Conservation (phyloP, 2,797 vertebrate genomes). For the Emydoidea blandingii region DNA sequence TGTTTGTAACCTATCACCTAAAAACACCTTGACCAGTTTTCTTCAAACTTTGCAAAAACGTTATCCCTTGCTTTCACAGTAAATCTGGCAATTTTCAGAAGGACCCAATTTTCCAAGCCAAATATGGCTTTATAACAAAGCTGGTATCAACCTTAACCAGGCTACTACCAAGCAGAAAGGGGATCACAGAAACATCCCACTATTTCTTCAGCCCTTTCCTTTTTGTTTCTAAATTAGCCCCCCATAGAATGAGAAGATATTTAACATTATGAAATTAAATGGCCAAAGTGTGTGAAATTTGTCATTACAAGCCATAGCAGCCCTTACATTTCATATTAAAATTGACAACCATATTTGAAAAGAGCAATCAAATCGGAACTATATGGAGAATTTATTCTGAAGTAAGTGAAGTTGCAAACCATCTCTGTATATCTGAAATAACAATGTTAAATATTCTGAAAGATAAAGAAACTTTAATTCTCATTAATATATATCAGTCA, state of each 20-base stretch:
- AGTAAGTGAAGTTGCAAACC: background rate
- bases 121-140: background rate
- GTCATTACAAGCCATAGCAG: background rate
- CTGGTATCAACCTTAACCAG: background rate
- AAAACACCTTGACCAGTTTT: background rate
- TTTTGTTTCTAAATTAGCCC: background rate
- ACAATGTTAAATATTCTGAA: background rate
- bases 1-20: background rate
- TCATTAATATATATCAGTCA: background rate
- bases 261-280: background rate
- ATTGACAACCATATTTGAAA: conserved; percentile 33
- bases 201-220: background rate
- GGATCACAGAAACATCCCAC: background rate
- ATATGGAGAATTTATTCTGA: conserved; percentile 32
- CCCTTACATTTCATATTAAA: background rate
- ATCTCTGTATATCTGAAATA: conserved; percentile 13
- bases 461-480: background rate
- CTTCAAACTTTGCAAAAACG: background rate
- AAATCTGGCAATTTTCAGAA: background rate
- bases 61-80: background rate
- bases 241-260: background rate
- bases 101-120: background rate
- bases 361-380: background rate
- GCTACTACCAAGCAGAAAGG: background rate
- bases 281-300: background rate